Conservation (phyloP, 1,140 invertebrate species). For the Bombus fervidus region DNA sequence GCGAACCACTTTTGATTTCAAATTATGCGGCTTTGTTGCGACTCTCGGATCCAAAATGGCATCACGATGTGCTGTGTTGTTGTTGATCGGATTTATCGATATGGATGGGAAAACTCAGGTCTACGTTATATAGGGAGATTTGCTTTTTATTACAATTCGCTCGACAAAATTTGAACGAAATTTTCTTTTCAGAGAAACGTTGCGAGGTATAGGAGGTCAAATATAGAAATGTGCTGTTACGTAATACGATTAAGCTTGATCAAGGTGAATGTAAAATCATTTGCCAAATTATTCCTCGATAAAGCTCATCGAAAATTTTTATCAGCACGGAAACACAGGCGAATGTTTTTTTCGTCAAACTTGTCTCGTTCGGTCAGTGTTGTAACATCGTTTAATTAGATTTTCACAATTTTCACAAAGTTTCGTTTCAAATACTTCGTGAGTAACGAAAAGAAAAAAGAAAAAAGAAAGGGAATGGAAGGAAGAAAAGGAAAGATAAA, state of each 20-base stretch:
- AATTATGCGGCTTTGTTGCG: not conserved
- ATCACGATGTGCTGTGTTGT: too few relatives aligned
- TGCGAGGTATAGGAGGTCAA: too few relatives aligned
- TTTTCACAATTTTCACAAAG: not conserved
- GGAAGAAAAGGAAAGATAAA: not conserved
- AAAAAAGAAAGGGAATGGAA: too few relatives aligned
- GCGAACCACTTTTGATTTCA: not conserved
- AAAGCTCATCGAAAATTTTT: not conserved
- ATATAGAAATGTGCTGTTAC: too few relatives aligned
- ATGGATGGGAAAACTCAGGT: too few relatives aligned
- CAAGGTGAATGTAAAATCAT: not conserved
- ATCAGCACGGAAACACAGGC: not conserved
- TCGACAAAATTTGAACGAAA: too few relatives aligned
- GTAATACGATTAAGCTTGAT: not conserved
- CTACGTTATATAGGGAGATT: too few relatives aligned
- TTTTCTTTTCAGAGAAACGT: too few relatives aligned
- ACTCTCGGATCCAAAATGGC: too few relatives aligned
- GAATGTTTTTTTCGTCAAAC: too few relatives aligned
- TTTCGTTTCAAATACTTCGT: not conserved
- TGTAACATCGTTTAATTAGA: not conserved
- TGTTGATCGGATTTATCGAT: too few relatives aligned
- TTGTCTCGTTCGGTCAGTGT: not conserved
- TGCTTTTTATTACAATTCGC: too few relatives aligned
- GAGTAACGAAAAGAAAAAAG: not conserved
- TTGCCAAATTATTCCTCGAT: not conserved